These are phyloP conservation scores for Pseudomugil tenellus DNA, from an alignment of 2,797 vertebrate genomes.

Conservation along the genomic window DNA sequence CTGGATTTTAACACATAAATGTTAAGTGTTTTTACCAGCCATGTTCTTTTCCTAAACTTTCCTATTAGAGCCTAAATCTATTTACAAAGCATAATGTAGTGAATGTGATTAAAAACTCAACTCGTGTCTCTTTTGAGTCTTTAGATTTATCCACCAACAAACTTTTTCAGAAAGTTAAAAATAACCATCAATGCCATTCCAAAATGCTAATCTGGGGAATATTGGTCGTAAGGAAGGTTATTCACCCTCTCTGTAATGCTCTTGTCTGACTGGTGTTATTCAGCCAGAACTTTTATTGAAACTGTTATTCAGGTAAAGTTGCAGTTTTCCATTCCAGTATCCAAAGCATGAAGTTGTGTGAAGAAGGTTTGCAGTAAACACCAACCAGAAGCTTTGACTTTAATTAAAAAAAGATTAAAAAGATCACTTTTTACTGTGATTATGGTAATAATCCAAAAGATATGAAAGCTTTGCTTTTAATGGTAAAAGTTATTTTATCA, in stretches of 20 bases:
- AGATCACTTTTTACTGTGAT: slow-evolving; percentile 3
- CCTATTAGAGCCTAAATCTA: not conserved
- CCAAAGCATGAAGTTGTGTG: slow-evolving; percentile 4
- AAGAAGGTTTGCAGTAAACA: not conserved
- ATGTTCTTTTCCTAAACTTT: not conserved
- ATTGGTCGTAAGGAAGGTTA: not conserved
- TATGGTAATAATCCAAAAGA: slow-evolving; percentile 11
- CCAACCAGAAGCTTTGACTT: not conserved
- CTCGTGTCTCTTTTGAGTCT: not conserved
- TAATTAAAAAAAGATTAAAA: not conserved
- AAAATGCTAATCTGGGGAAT: not conserved
- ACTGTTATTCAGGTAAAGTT: not conserved
- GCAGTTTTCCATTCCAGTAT: not conserved
- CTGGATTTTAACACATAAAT: not conserved
- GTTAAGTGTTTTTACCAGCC: not conserved
- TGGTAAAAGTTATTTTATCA: slow-evolving; percentile 20
- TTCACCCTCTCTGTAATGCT: not conserved
- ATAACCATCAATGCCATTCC: not conserved
- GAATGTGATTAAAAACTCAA: not conserved
- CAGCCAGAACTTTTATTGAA: not conserved
- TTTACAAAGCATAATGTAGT: not conserved
- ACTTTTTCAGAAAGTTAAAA: not conserved
- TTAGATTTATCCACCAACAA: not conserved
- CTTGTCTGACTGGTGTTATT: not conserved
- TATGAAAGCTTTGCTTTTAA: slow-evolving; percentile 14